Conservation (phyloP, 2,797 vertebrate genomes). For the Furcifer pardalis region DNA sequence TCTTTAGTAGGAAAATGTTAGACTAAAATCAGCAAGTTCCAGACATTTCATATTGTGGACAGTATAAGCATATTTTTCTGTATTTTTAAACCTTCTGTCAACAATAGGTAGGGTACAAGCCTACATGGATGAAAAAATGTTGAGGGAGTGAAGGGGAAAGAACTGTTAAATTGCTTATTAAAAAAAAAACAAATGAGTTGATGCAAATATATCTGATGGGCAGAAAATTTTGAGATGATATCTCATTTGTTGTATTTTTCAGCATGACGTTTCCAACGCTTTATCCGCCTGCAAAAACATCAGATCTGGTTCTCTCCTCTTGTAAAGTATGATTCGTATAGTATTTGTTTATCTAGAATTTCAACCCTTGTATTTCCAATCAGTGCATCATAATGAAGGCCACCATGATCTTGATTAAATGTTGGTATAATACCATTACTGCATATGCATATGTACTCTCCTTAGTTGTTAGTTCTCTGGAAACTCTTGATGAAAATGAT, state of each 20-base stretch:
- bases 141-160: neutral
- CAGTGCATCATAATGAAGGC: neutral
- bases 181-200: neutral
- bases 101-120: neutral
- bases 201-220: neutral
- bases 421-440: neutral
- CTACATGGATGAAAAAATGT: neutral
- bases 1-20: neutral
- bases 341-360: neutral
- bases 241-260: neutral
- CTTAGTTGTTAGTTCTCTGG: neutral
- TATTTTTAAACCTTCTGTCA: neutral
- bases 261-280: neutral
- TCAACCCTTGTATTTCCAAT: neutral
- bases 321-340: neutral
- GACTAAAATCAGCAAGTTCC: neutral
- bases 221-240: neutral
- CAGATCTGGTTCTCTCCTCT: neutral
- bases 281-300: neutral
- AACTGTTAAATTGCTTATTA: neutral
- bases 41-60: neutral
- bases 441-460: neutral
- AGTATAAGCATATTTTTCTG: neutral
- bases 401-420: neutral
- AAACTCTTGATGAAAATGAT: constrained; percentile 10